Evolutionary conservation across 2,113 vertebrate genomes (phyloP).

Genomic region (Monarcha castaneiventris): DNA sequence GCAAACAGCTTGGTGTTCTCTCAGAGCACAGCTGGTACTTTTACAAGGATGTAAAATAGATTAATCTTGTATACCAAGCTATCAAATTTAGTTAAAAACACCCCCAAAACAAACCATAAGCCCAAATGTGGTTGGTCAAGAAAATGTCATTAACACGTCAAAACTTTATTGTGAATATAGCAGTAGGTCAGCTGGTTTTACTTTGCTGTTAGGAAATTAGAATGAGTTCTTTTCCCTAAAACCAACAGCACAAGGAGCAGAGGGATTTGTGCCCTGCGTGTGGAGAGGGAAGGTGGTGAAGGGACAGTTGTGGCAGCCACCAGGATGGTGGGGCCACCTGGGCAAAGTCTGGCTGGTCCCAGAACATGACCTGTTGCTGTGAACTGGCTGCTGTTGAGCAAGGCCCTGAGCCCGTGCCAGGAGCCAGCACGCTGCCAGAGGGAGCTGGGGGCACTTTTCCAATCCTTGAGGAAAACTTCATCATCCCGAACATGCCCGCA

Average conservation of each 20-base stretch:
- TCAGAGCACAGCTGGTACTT: background rate
- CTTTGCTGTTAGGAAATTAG: background rate
- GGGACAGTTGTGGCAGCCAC: background rate
- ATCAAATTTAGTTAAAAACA: background rate
- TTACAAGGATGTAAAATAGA: background rate
- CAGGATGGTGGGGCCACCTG: no score
- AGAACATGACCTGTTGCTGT: background rate
- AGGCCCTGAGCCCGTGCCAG: background rate
- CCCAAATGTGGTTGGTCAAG: no score
- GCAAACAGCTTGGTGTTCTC: background rate
- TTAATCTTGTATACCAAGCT: background rate
- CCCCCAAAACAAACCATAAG: background rate
- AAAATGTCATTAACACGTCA: background rate
- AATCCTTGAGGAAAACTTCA: background rate
- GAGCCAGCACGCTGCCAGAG: background rate
- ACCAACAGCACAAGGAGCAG: background rate
- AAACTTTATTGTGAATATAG: background rate
- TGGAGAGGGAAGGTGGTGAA: background rate
- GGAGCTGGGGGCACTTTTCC: background rate
- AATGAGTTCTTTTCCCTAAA: background rate
- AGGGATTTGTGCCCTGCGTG: no score
- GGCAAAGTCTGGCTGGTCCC: background rate
- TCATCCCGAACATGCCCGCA: rapidly evolving
- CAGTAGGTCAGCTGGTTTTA: background rate
- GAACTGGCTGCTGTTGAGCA: background rate